Percentiles rank a stretch among this genome's conserved stretches.
These are phyloP conservation scores for Podarcis raffonei DNA, from an alignment of 2,113 vertebrate species.

Conservation along the genomic window DNA sequence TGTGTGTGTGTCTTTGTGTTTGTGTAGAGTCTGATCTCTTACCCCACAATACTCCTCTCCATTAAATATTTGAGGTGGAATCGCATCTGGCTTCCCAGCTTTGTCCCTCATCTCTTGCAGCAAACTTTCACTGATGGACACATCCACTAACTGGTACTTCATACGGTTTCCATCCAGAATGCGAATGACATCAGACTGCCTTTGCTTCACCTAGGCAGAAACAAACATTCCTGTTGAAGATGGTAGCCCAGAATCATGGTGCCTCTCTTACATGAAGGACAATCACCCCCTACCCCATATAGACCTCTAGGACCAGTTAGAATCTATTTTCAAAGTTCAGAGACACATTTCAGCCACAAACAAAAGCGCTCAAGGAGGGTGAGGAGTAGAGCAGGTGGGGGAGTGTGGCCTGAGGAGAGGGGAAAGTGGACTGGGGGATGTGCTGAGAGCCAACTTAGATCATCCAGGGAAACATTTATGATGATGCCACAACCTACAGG, in stretches of 20 bases:
- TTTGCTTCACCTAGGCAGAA: slow-evolving; percentile 76
- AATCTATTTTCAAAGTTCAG: no score
- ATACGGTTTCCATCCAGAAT: slow-evolving; percentile 80
- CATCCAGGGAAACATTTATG: no score
- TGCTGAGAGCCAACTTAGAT: no score
- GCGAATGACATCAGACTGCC: slow-evolving; percentile 77
- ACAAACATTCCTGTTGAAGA: background rate
- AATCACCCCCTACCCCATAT: no score
- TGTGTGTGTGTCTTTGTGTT: no score
- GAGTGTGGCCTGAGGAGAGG: no score
- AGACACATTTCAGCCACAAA: no score
- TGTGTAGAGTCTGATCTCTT: slow-evolving; percentile 16
- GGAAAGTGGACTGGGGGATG: no score
- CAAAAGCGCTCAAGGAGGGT: no score
- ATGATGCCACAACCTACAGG: no score
- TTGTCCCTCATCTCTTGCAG: slow-evolving; percentile 81
- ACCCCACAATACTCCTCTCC: slow-evolving; percentile 81
- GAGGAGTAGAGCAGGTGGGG: no score
- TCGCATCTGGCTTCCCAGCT: slow-evolving; percentile 67
- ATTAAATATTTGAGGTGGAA: slow-evolving; percentile 83
- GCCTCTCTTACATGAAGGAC: background rate
- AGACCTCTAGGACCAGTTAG: no score
- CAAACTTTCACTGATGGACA: slow-evolving; percentile 71
- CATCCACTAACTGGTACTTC: slow-evolving; percentile 78
- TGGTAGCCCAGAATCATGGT: background rate